These are phyloP conservation scores for Caenorhabditis sp. DNA, from an alignment of 2,888 invertebrate genomes.

Conservation along the genomic window DNA sequence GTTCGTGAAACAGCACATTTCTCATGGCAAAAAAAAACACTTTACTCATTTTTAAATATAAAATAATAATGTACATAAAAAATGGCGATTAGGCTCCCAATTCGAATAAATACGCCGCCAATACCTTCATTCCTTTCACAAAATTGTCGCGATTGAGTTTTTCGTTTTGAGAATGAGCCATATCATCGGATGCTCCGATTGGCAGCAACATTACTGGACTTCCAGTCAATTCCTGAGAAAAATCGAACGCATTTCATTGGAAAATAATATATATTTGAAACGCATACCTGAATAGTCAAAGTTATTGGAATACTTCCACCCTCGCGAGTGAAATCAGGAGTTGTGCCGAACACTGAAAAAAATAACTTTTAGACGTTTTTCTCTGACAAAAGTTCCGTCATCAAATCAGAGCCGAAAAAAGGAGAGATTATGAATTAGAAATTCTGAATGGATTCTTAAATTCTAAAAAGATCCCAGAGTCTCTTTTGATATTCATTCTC, in stretches of 20 bases:
- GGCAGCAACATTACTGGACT: constrained; percentile 93
- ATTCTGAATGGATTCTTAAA: too few species aligned
- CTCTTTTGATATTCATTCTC: too few species aligned
- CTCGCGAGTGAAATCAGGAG: constrained; percentile 93
- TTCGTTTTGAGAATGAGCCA: constrained; percentile 98
- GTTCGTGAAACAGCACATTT: neutral
- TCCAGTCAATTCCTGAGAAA: constrained; percentile 73
- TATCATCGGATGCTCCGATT: constrained; percentile 93
- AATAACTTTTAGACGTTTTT: too few species aligned
- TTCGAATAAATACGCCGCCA: constrained; percentile 67
- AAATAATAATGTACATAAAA: neutral
- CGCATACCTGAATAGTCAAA: constrained; percentile 83
- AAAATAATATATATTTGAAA: too few species aligned
- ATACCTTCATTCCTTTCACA: constrained; percentile 64
- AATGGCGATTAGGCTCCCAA: constrained; percentile 36
- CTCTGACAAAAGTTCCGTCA: too few species aligned
- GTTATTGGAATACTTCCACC: constrained; percentile 98
- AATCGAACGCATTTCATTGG: too few species aligned
- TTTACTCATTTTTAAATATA: neutral
- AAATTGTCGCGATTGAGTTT: constrained; percentile 81
- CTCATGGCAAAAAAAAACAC: too few species aligned
- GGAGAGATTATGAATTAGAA: too few species aligned
- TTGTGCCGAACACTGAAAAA: constrained; percentile 81
- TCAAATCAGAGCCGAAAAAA: too few species aligned
- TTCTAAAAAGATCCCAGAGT: too few species aligned